Conservation (phyloP, 2,888 invertebrate genomes). For the Argyresthia albistria region DNA sequence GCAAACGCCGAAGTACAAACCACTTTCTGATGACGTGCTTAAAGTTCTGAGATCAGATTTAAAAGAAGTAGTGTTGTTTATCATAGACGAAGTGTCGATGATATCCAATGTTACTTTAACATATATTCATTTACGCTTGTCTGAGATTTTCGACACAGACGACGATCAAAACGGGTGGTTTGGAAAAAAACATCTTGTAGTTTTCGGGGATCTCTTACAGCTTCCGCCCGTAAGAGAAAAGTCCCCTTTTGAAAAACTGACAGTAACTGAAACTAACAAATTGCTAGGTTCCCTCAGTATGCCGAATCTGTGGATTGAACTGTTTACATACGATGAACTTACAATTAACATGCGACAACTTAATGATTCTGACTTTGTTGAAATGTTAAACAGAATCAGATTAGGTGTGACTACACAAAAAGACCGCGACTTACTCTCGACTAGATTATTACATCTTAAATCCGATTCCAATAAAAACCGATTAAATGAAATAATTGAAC, state of each 20-base stretch:
- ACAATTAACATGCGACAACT: conserved; percentile 13
- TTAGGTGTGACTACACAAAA: conserved; percentile 9
- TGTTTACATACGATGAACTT: conserved; percentile 17
- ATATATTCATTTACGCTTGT: conserved; percentile 13
- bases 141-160: conserved; percentile 23
- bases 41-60: conserved; percentile 17
- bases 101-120: conserved; percentile 16
- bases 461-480: conserved; percentile 11
- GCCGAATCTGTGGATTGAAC: conserved; percentile 18
- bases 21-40: conserved; percentile 18
- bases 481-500: conserved; percentile 15
- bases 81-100: conserved; percentile 21
- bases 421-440: conserved; percentile 15
- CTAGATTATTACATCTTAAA: conserved; percentile 10
- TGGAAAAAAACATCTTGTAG: conserved; percentile 17
- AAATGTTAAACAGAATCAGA: too few species aligned
- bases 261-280: conserved; percentile 15
- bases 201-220: conserved; percentile 28
- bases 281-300: conserved; percentile 15
- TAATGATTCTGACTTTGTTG: too few species aligned
- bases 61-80: conserved; percentile 18
- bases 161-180: conserved; percentile 24
- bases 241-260: conserved; percentile 19
- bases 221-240: conserved; percentile 22
- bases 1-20: conserved; percentile 20